These are phyloP conservation scores for Spongia lamella DNA, from an alignment of 37 sponge, comb jelly and placozoan genomes.

Conservation along the genomic window DNA sequence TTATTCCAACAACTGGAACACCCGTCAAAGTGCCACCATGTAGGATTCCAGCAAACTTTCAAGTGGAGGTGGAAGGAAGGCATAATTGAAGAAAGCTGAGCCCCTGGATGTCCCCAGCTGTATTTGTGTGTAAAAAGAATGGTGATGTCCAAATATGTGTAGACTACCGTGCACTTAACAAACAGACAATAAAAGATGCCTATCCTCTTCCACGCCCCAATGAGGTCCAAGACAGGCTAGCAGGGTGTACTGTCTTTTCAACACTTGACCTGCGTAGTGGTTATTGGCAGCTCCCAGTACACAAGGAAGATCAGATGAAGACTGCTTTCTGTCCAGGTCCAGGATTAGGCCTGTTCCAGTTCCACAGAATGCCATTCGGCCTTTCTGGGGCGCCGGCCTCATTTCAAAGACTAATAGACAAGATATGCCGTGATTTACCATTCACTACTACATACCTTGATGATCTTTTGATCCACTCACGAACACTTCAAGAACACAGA, in stretches of 20 bases:
- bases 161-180: not conserved
- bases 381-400: constrained; percentile 8
- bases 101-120: no score
- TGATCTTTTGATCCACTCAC: constrained; percentile 23
- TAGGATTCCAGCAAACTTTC: constrained; percentile 49
- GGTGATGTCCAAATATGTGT: constrained; percentile 1
- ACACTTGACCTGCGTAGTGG: no score
- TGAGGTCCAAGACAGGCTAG: constrained; percentile 7
- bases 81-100: not conserved
- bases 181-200: constrained; percentile 4
- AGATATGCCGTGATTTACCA: constrained; percentile 9
- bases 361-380: constrained; percentile 21
- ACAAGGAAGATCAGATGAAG: not conserved
- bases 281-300: constrained; percentile 21
- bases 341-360: constrained; percentile 20
- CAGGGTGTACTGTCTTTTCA: not conserved
- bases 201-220: no score
- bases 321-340: constrained; percentile 34
- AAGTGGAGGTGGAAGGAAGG: constrained; percentile 44
- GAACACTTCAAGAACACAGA: not conserved
- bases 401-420: constrained; percentile 28
- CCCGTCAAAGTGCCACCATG: constrained; percentile 58
- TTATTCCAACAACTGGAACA: constrained; percentile 43
- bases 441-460: constrained; percentile 12
- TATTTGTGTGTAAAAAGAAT: not conserved